Percentiles rank a stretch among this genome's conserved stretches.
Conservation (phyloP, 1,140 invertebrate genomes). For the Drosophila repletoides region DNA sequence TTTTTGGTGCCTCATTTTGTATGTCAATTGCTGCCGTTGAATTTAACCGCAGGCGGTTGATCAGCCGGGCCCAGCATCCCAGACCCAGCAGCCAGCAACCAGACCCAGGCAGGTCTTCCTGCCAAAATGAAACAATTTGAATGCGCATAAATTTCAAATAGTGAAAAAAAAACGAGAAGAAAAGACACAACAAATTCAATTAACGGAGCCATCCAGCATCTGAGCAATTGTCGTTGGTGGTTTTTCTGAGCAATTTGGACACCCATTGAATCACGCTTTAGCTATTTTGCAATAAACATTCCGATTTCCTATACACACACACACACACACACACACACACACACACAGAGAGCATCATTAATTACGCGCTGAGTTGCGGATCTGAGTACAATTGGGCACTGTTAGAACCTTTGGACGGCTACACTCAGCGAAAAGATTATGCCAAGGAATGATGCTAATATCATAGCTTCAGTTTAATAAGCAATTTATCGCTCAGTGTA, state of each 20-base stretch:
- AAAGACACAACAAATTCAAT: slow-evolving; percentile 50
- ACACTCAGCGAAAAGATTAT: neutral
- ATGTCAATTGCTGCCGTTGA: slow-evolving; percentile 69
- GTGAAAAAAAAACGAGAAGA: slow-evolving; percentile 4
- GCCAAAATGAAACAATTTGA: slow-evolving; percentile 69
- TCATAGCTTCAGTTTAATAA: no score
- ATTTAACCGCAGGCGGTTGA: slow-evolving; percentile 31
- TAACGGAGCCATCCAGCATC: slow-evolving; percentile 44
- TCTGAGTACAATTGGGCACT: slow-evolving; percentile 50
- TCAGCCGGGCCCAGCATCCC: no score
- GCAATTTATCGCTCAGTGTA: no score
- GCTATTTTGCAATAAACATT: slow-evolving; percentile 40
- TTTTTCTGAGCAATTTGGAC: slow-evolving; percentile 57
- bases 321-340: neutral
- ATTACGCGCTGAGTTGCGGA: slow-evolving; percentile 64
- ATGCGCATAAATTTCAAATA: slow-evolving; percentile 61
- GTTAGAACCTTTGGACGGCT: slow-evolving; percentile 53
- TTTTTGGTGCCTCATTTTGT: slow-evolving; percentile 54
- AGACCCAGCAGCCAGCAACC: neutral
- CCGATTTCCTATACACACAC: slow-evolving; percentile 23
- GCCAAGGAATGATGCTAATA: no score
- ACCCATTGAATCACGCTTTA: slow-evolving; percentile 72
- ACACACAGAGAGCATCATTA: slow-evolving; percentile 46
- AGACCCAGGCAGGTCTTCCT: slow-evolving; percentile 32
- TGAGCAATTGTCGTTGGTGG: slow-evolving; percentile 35